Evolutionary conservation across 2,888 invertebrate species (phyloP).

Genomic region (Pyralis farinalis): DNA sequence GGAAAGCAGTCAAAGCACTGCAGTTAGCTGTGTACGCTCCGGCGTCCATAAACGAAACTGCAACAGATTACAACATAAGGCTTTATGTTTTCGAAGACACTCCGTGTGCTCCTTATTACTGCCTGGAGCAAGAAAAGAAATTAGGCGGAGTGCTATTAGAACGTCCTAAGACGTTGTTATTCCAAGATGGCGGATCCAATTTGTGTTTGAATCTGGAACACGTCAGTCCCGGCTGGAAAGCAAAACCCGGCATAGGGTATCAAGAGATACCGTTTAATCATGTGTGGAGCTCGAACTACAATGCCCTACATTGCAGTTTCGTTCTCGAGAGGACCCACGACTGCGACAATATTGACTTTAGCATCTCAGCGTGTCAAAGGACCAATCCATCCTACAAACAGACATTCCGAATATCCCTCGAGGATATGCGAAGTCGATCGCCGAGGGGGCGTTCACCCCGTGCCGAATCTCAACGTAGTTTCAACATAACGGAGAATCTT

Average conservation of each 20-base stretch:
- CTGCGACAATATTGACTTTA: constrained; percentile 71
- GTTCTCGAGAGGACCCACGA: constrained; percentile 86
- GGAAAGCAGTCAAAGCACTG: constrained; percentile 88
- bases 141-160: constrained; percentile 94
- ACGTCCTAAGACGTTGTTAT: constrained; percentile 92
- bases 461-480: constrained; percentile 68
- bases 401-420: constrained; percentile 71
- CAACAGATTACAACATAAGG: constrained; percentile 90
- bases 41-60: constrained; percentile 84
- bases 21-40: constrained; percentile 94
- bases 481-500: constrained; percentile 73
- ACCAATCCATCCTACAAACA: constrained; percentile 75
- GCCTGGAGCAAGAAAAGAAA: constrained; percentile 87
- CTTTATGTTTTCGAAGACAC: constrained; percentile 98
- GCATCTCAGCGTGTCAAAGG: constrained; percentile 68
- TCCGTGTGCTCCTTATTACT: constrained; percentile 95
- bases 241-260: constrained; percentile 92
- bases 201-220: constrained; percentile 94
- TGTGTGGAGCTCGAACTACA: constrained; percentile 93
- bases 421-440: constrained; percentile 67
- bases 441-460: constrained; percentile 72
- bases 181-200: constrained; percentile 94
- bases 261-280: constrained; percentile 95
- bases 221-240: constrained; percentile 93
- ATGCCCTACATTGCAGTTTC: constrained; percentile 95